Conservation (phyloP, 2,888 invertebrate species). For the Pseudococcus viburni region DNA sequence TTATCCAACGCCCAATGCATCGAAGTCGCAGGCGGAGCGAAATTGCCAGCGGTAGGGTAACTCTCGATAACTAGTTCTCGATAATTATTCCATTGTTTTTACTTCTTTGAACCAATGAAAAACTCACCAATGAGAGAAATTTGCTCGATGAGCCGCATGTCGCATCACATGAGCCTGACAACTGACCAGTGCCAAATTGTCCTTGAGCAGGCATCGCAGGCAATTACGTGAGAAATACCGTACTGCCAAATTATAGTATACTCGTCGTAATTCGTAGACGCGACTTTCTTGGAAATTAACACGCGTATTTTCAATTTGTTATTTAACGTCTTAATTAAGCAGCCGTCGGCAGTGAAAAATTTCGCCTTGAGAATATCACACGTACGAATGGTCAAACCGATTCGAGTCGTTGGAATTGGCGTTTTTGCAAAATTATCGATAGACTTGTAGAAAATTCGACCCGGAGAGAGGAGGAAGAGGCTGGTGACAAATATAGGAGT, state of each 20-base stretch:
- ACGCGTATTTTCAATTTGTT: neutral
- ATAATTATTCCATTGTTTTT: constrained; percentile 1
- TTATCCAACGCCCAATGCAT: neutral
- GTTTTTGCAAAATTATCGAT: too few relatives aligned
- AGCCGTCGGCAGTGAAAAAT: neutral
- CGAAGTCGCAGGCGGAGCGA: neutral
- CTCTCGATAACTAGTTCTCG: neutral
- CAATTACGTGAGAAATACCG: neutral
- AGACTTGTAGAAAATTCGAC: too few relatives aligned
- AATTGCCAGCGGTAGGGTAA: neutral
- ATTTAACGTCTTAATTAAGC: neutral
- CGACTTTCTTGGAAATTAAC: neutral
- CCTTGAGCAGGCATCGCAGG: neutral
- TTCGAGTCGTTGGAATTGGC: too few relatives aligned
- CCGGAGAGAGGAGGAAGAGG: too few relatives aligned
- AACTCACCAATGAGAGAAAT: neutral
- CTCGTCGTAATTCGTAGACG: neutral
- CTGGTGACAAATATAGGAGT: too few relatives aligned
- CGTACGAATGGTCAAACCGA: too few relatives aligned
- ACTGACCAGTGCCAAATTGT: neutral
- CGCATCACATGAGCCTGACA: neutral
- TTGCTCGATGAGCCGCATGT: neutral
- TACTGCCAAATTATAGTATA: neutral
- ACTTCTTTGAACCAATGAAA: neutral
- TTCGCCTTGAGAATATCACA: neutral